Conservation (phyloP, 2,113 vertebrate species). For the Corythoichthys haematopterus region DNA sequence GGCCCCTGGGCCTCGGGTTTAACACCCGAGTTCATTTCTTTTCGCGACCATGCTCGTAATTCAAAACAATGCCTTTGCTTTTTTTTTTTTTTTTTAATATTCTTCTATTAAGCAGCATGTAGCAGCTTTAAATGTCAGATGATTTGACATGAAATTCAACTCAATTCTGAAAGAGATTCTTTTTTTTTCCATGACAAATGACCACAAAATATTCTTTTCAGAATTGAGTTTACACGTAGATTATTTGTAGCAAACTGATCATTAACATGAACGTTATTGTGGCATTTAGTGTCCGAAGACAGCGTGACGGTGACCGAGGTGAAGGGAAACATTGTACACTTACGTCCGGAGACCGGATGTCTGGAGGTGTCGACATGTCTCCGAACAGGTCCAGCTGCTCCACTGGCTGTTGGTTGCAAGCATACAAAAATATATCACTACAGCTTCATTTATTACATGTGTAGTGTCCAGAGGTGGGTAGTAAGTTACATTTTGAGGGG, state of each 20-base stretch:
- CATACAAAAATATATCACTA: conserved; percentile 10
- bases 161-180: conserved; percentile 37
- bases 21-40: too few relatives aligned
- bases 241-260: not conserved
- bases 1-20: too few relatives aligned
- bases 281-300: not conserved
- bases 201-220: conserved; percentile 14
- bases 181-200: not conserved
- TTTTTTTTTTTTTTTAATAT: not conserved
- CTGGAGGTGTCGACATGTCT: conserved; percentile 94
- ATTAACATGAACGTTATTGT: not conserved
- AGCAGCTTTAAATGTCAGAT: conserved; percentile 51
- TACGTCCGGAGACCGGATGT: conserved; percentile 83
- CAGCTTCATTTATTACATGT: not conserved
- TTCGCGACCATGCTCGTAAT: too few relatives aligned
- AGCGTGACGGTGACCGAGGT: conserved; percentile 18
- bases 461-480: too few relatives aligned
- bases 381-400: conserved; percentile 91
- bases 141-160: conserved; percentile 20
- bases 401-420: conserved; percentile 73
- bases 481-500: too few relatives aligned
- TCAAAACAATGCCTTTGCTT: not conserved
- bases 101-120: conserved; percentile 15
- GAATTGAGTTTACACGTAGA: conserved; percentile 39
- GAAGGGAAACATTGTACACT: conserved; percentile 58